Percentiles rank a stretch among this genome's conserved stretches.
These are phyloP conservation scores for Hesperophylax magnus DNA, from an alignment of 1,140 invertebrate species.

Conservation along the genomic window DNA sequence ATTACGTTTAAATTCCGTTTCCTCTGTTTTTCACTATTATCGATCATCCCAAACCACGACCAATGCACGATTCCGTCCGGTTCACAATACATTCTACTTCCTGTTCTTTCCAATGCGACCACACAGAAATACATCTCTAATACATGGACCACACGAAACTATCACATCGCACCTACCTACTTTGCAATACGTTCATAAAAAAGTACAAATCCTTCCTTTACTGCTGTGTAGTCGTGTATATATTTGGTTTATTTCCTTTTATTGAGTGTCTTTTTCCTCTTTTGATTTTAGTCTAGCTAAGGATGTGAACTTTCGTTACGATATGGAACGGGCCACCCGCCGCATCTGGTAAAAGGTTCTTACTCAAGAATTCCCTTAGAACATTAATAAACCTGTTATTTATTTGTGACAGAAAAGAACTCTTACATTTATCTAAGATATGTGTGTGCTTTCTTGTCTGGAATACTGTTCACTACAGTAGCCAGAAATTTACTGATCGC, in stretches of 20 bases:
- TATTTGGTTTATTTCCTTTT: not conserved
- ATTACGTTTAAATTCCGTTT: not conserved
- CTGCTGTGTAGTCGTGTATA: no score
- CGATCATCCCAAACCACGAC: slow-evolving; percentile 17
- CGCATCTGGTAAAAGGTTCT: no score
- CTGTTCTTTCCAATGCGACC: slow-evolving; percentile 15
- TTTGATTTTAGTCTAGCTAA: not conserved
- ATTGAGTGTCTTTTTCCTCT: not conserved
- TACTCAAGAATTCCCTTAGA: no score
- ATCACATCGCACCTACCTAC: not conserved
- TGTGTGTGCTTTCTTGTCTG: no score
- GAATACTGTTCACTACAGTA: no score
- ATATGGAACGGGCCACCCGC: not conserved
- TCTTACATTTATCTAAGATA: no score
- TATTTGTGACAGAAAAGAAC: no score
- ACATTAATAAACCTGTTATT: no score
- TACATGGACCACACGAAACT: not conserved
- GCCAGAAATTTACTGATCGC: no score
- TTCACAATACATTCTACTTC: slow-evolving; percentile 27
- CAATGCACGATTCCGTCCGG: slow-evolving; percentile 2
- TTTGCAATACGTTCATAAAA: not conserved
- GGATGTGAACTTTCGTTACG: not conserved
- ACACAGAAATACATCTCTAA: slow-evolving; percentile 10
- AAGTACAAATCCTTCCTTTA: not conserved
- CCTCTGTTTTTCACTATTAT: not conserved